A percentile compares a stretch with the other conserved stretches of the same genome.
Evolutionary conservation across 2,113 vertebrate genomes (phyloP).

Genomic region (Xenopus laevis): DNA sequence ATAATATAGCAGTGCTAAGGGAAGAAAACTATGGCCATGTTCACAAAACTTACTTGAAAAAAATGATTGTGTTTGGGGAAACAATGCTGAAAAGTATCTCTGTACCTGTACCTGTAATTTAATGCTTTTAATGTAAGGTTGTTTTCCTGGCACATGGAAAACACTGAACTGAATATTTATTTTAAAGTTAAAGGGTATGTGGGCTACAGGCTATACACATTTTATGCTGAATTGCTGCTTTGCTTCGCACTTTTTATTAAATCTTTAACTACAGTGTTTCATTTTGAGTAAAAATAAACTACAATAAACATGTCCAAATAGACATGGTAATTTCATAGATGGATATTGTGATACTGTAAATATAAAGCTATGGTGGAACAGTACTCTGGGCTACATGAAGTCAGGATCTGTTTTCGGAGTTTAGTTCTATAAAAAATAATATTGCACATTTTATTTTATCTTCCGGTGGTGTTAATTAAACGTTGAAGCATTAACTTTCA

Average conservation of each 20-base stretch:
- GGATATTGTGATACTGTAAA: not conserved
- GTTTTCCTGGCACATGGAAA: not conserved
- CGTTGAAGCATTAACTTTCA: too few relatives aligned
- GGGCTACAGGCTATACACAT: not conserved
- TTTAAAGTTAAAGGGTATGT: not conserved
- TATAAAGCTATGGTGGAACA: not conserved
- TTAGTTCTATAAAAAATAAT: too few relatives aligned
- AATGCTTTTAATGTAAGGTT: not conserved
- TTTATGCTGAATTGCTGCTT: not conserved
- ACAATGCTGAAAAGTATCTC: too few relatives aligned
- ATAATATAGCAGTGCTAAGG: too few relatives aligned
- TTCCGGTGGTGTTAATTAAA: too few relatives aligned
- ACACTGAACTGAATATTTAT: not conserved
- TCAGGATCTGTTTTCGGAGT: not conserved
- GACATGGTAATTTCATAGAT: not conserved
- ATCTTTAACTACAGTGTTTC: not conserved
- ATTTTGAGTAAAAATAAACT: too few relatives aligned
- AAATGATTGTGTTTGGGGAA: too few relatives aligned
- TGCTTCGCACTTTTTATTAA: not conserved
- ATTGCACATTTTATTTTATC: too few relatives aligned
- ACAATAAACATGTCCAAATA: not conserved
- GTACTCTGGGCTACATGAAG: not conserved
- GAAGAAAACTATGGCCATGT: too few relatives aligned
- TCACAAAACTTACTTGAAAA: too few relatives aligned
- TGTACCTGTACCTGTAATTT: too few relatives aligned